These are phyloP conservation scores for Lithophane leautieri DNA, from an alignment of 2,888 invertebrate species.

Conservation along the genomic window DNA sequence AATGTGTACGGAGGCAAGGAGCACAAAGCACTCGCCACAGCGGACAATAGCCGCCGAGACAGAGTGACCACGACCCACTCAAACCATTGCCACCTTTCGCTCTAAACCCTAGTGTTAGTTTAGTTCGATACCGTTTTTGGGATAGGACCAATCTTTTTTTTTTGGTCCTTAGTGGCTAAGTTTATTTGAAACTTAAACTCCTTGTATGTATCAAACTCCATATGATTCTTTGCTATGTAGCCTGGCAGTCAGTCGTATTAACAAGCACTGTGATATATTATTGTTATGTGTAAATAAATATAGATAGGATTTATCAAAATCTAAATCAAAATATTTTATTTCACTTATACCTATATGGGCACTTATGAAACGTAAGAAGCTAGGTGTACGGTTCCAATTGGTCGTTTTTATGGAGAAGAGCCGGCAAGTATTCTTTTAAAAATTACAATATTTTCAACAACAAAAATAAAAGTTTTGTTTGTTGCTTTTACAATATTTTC, in stretches of 20 bases:
- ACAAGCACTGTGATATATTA: not conserved
- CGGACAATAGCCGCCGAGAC: conserved; percentile 70
- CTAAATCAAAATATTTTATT: too few relatives aligned
- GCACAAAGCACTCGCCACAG: conserved; percentile 71
- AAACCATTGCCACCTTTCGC: conserved; percentile 39
- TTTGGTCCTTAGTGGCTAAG: not conserved
- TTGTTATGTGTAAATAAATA: too few relatives aligned
- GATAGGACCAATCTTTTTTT: not conserved
- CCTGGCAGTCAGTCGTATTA: not conserved
- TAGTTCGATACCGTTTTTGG: conserved; percentile 5
- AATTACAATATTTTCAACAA: too few relatives aligned
- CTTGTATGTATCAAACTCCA: not conserved
- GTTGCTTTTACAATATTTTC: too few relatives aligned
- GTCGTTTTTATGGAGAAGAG: too few relatives aligned
- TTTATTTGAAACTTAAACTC: not conserved
- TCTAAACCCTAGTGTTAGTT: conserved; percentile 5
- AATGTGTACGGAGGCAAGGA: conserved; percentile 69
- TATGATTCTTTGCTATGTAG: not conserved
- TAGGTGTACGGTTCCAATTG: too few relatives aligned
- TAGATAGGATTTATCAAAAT: too few relatives aligned
- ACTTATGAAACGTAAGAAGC: too few relatives aligned
- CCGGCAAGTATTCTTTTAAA: too few relatives aligned
- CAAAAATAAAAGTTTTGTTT: too few relatives aligned
- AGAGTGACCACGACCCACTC: conserved; percentile 59
- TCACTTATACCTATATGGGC: too few relatives aligned